Evolutionary conservation across 2,888 invertebrate genomes (phyloP).

Genomic region (Agrotis clavis): DNA sequence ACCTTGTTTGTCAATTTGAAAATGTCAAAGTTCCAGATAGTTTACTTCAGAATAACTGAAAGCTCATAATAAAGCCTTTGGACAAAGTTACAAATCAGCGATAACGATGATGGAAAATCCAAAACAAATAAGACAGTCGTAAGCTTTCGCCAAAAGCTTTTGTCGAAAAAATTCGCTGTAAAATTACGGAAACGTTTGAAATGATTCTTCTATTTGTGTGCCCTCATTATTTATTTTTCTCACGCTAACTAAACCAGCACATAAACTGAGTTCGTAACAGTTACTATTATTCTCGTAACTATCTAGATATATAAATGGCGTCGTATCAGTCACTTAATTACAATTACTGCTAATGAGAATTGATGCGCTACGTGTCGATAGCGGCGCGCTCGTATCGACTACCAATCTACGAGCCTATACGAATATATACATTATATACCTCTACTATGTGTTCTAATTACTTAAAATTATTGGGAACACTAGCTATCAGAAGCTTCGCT

Average conservation of each 20-base stretch:
- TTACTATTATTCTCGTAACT: slow-evolving; percentile 2
- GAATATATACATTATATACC: neutral
- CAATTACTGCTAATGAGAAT: slow-evolving; percentile 43
- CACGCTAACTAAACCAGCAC: neutral
- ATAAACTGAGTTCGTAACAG: neutral
- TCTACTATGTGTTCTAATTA: slow-evolving; percentile 20
- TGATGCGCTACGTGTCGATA: slow-evolving; percentile 35
- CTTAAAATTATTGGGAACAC: neutral
- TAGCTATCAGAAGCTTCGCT: too few species aligned
- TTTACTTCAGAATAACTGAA: too few species aligned
- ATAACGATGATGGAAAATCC: too few species aligned
- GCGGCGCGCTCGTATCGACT: slow-evolving; percentile 7
- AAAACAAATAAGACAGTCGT: too few species aligned
- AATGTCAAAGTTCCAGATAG: too few species aligned
- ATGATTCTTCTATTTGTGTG: too few species aligned
- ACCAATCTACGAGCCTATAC: neutral
- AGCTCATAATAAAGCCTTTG: too few species aligned
- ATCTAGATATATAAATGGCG: slow-evolving; percentile 19
- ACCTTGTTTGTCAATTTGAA: too few species aligned
- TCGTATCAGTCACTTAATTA: slow-evolving; percentile 30
- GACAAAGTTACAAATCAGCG: too few species aligned
- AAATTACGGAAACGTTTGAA: too few species aligned
- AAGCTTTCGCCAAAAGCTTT: too few species aligned
- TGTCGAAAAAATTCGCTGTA: too few species aligned
- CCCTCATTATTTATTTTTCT: neutral